Conservation (phyloP, 2,888 invertebrate species). For the Latheticus oryzae region DNA sequence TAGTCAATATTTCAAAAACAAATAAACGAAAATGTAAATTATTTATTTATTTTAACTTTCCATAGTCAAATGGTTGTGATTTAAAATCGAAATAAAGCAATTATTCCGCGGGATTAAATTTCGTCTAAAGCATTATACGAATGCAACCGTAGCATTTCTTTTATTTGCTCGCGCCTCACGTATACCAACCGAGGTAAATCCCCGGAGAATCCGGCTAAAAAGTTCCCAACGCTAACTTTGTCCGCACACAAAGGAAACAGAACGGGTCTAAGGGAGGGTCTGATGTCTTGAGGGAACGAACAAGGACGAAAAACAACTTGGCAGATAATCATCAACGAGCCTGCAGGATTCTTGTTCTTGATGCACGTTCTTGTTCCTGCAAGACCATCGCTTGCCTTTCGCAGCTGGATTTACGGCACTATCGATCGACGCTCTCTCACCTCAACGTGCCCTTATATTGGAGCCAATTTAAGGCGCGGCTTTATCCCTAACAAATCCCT, state of each 20-base stretch:
- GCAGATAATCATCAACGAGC: constrained; percentile 54
- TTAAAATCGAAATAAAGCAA: constrained; percentile 39
- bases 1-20: too few species aligned
- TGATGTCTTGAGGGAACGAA: constrained; percentile 39
- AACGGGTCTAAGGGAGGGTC: constrained; percentile 51
- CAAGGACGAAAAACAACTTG: constrained; percentile 47
- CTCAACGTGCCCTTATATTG: constrained; percentile 38
- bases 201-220: constrained; percentile 59
- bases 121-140: constrained; percentile 22
- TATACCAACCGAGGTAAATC: constrained; percentile 59
- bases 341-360: constrained; percentile 43
- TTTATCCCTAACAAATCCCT: constrained; percentile 58
- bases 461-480: constrained; percentile 57
- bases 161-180: constrained; percentile 62
- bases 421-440: constrained; percentile 52
- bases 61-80: too few species aligned
- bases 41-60: too few species aligned
- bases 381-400: constrained; percentile 46
- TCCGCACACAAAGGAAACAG: constrained; percentile 59
- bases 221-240: constrained; percentile 61
- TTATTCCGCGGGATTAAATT: constrained; percentile 45
- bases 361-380: constrained; percentile 36
- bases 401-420: constrained; percentile 50
- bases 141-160: constrained; percentile 52
- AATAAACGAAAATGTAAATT: too few species aligned